A percentile compares a stretch with the other conserved stretches of the same genome.
These are phyloP conservation scores for Columbina picui DNA, from an alignment of 2,113 vertebrate genomes.

Conservation along the genomic window DNA sequence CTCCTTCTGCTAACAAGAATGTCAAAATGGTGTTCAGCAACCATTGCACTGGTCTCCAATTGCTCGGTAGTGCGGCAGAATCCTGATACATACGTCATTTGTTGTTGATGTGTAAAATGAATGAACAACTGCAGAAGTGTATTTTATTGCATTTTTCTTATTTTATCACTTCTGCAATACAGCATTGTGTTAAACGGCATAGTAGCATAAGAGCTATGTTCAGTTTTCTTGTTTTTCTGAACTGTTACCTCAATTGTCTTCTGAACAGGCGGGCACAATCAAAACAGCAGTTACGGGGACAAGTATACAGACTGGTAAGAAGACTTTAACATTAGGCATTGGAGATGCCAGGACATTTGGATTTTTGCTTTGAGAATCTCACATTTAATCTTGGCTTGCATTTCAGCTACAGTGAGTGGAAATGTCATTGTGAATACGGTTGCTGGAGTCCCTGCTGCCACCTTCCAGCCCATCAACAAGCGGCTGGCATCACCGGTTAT, in stretches of 20 bases:
- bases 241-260: slow-evolving; percentile 36
- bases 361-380: neutral
- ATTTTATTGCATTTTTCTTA: neutral
- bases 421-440: slow-evolving; percentile 95
- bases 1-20: neutral
- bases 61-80: neutral
- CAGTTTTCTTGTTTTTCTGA: neutral
- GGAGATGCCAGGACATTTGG: neutral
- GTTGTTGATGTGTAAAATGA: neutral
- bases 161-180: neutral
- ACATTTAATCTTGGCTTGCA: neutral
- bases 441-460: slow-evolving; percentile 86
- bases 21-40: neutral
- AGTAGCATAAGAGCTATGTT: neutral
- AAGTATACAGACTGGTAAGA: slow-evolving; percentile 90
- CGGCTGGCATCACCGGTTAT: slow-evolving; percentile 89
- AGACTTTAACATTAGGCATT: neutral
- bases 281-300: slow-evolving; percentile 90
- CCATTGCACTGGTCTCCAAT: neutral
- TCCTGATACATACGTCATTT: neutral
- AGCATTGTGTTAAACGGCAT: neutral
- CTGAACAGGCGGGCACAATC: slow-evolving; percentile 87
- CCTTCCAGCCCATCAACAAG: slow-evolving; percentile 94
- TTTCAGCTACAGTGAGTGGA: slow-evolving; percentile 89
- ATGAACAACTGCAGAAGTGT: neutral